Percentiles rank a stretch among this genome's conserved stretches.
phyloP scores from a whole-genome alignment of 2,113 vertebrate species.

The Phaethon lepturus region DNA sequence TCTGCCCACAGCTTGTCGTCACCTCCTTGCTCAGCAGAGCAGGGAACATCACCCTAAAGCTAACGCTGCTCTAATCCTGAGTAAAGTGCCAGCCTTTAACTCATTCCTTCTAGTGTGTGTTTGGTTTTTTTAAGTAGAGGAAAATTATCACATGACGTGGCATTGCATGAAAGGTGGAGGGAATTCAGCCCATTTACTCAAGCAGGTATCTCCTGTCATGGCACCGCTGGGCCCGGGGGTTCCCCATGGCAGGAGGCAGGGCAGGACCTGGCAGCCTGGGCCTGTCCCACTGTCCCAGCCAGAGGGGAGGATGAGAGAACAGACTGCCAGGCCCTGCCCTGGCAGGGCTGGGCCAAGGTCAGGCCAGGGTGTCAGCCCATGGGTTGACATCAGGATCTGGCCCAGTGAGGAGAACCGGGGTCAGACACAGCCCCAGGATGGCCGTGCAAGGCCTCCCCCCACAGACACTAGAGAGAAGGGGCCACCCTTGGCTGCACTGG shows the following conservation, averaged over 20 bases:
- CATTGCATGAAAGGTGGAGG: not conserved
- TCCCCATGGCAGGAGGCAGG: not conserved
- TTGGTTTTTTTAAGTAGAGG: not conserved
- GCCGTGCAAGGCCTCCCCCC: not conserved
- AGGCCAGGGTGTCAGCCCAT: not conserved
- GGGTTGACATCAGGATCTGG: not conserved
- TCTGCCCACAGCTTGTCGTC: not conserved
- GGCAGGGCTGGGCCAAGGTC: not conserved
- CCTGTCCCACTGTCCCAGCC: not conserved
- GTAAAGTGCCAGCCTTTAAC: not conserved
- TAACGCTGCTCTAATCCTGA: not conserved
- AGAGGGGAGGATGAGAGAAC: not conserved
- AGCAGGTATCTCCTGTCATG: not conserved
- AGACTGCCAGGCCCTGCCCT: not conserved
- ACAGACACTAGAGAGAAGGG: too few species aligned
- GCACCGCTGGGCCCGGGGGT: accelerated
- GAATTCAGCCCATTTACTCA: not conserved
- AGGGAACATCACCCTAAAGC: not conserved
- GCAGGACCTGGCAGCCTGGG: not conserved
- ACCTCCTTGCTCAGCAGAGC: not conserved
- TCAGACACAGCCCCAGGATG: not conserved
- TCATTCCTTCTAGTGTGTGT: not conserved
- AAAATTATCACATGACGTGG: not conserved
- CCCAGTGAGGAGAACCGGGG: not conserved
- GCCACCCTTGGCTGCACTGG: not conserved